Percentiles rank a stretch among this genome's conserved stretches.
Conservation (phyloP, 2,888 invertebrate species). For the Idaea dimidiata region DNA sequence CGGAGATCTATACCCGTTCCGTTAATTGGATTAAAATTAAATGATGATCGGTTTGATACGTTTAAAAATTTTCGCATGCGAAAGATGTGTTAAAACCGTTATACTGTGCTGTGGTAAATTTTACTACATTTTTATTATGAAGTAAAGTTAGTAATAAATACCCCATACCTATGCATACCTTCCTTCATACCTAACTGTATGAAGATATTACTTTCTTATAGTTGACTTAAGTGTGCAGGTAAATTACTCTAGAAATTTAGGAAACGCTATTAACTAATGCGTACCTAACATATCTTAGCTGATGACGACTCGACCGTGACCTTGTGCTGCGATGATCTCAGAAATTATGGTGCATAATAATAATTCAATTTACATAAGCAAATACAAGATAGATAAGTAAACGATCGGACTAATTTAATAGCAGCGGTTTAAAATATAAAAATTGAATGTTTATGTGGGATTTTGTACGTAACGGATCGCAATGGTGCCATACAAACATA, state of each 20-base stretch:
- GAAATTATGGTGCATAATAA: conserved; percentile 29
- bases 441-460: neutral
- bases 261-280: neutral
- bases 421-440: neutral
- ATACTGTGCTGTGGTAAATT: conserved; percentile 34
- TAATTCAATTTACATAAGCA: conserved; percentile 32
- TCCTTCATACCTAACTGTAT: too few species aligned
- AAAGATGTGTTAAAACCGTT: conserved; percentile 38
- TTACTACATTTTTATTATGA: conserved; percentile 15
- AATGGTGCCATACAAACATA: conserved; percentile 27
- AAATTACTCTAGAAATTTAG: too few species aligned
- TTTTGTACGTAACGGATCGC: conserved; percentile 4
- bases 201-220: too few species aligned
- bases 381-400: conserved; percentile 15
- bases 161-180: conserved; percentile 14
- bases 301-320: conserved; percentile 1
- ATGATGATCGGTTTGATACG: conserved; percentile 40
- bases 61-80: conserved; percentile 17
- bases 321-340: conserved; percentile 27
- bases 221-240: too few species aligned
- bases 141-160: conserved; percentile 33
- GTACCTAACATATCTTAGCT: conserved; percentile 16
- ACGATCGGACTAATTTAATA: conserved; percentile 1
- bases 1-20: conserved; percentile 40
- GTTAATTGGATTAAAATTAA: conserved; percentile 55